Conservation (phyloP, 1,140 invertebrate genomes). For the Rhyzopertha dominica region DNA sequence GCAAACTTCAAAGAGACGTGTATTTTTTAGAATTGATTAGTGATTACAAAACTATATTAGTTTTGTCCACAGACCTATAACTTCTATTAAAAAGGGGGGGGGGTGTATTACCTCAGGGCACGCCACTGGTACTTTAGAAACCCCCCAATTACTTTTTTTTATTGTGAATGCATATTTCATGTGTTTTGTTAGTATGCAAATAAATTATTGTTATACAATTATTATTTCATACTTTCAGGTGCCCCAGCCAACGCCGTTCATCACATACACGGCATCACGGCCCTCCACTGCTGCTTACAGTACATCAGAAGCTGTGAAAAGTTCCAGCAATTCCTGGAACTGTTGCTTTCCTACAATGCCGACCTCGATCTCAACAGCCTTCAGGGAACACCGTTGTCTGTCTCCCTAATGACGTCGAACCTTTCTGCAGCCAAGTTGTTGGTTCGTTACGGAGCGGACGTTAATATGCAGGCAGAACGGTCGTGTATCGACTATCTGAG, state of each 20-base stretch:
- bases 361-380: constrained; percentile 47
- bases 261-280: constrained; percentile 42
- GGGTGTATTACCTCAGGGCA: too few relatives aligned
- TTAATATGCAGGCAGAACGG: constrained; percentile 37
- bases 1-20: too few relatives aligned
- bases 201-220: too few relatives aligned
- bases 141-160: too few relatives aligned
- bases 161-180: too few relatives aligned
- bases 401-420: constrained; percentile 37
- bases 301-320: constrained; percentile 34
- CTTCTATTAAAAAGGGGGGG: too few relatives aligned
- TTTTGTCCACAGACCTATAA: too few relatives aligned
- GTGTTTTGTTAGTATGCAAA: too few relatives aligned
- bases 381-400: constrained; percentile 43
- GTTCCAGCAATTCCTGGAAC: constrained; percentile 47
- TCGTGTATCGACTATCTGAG: constrained; percentile 44
- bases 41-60: too few relatives aligned
- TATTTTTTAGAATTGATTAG: too few relatives aligned
- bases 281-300: constrained; percentile 52
- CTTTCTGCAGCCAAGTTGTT: constrained; percentile 27
- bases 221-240: constrained; percentile 38
- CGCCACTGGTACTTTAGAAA: too few relatives aligned
- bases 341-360: constrained; percentile 47
- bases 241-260: constrained; percentile 49
- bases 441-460: constrained; percentile 40